Conservation (phyloP, 2,888 invertebrate species). For the Gerris lacustris region DNA sequence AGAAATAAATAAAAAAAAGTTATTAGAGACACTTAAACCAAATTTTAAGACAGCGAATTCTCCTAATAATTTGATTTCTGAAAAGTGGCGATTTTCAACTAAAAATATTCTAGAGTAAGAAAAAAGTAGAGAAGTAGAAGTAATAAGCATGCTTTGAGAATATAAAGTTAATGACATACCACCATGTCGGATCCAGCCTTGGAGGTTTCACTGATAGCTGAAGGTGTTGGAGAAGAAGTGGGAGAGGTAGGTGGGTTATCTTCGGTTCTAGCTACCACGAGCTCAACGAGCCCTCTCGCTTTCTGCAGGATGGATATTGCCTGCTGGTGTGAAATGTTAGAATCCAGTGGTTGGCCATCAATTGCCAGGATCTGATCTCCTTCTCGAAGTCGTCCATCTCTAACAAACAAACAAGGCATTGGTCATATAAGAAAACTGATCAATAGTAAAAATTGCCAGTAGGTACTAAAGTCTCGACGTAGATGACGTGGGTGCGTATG, state of each 20-base stretch:
- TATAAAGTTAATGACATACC: constrained; percentile 38
- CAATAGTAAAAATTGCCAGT: background rate
- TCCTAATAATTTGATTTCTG: too few species aligned
- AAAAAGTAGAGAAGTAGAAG: constrained; percentile 2
- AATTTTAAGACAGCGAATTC: too few species aligned
- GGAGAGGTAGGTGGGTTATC: constrained; percentile 25
- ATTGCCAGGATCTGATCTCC: constrained; percentile 75
- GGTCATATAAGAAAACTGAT: too few species aligned
- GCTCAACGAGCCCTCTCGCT: constrained; percentile 56
- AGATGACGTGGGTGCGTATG: background rate
- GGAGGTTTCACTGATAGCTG: constrained; percentile 53
- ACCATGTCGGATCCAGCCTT: constrained; percentile 57
- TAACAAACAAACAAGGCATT: constrained; percentile 34
- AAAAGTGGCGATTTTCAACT: too few species aligned
- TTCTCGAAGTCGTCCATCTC: constrained; percentile 57
- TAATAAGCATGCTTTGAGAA: background rate
- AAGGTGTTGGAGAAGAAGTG: constrained; percentile 41
- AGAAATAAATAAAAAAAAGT: too few species aligned
- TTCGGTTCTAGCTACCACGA: constrained; percentile 47
- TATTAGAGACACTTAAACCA: too few species aligned
- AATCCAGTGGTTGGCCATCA: constrained; percentile 63
- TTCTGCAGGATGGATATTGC: constrained; percentile 62
- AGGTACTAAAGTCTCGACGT: background rate
- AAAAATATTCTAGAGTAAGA: background rate
- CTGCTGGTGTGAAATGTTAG: constrained; percentile 74